Evolutionary conservation across 2,113 vertebrate genomes (phyloP).

Genomic region (Etia nguti): DNA sequence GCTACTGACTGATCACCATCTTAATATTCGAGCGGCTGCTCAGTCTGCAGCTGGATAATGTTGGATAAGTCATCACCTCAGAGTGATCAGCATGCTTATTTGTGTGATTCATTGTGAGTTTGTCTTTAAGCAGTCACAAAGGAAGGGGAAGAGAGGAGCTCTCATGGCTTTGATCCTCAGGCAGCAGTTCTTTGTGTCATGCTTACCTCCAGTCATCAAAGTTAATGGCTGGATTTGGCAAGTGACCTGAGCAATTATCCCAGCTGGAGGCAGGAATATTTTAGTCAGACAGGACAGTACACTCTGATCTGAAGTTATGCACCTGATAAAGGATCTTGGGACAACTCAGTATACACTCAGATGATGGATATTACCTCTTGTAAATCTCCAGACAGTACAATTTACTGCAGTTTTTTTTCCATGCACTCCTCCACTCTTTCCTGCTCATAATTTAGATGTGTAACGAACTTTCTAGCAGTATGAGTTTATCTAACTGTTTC

Average conservation of each 20-base stretch:
- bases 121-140: not conserved
- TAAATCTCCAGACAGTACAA: not conserved
- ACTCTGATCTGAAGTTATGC: not conserved
- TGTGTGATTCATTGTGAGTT: not conserved
- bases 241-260: slow-evolving; percentile 19
- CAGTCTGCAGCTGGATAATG: not conserved
- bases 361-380: slow-evolving; percentile 1
- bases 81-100: not conserved
- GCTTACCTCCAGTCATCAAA: slow-evolving; percentile 6
- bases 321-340: not conserved
- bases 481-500: not conserved
- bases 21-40: not conserved
- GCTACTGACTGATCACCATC: not conserved
- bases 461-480: not conserved
- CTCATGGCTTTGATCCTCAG: not conserved
- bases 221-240: slow-evolving; percentile 39
- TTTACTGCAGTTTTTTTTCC: not conserved
- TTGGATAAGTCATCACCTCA: not conserved
- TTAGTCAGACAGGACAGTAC: not conserved
- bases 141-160: not conserved
- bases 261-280: slow-evolving; percentile 18
- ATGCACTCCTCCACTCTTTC: not conserved
- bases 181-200: slow-evolving; percentile 11
- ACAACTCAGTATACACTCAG: not conserved
- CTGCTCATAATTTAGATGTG: not conserved